Evolutionary conservation across 1,140 invertebrate genomes (phyloP).

Genomic region (Ladona fulva): DNA sequence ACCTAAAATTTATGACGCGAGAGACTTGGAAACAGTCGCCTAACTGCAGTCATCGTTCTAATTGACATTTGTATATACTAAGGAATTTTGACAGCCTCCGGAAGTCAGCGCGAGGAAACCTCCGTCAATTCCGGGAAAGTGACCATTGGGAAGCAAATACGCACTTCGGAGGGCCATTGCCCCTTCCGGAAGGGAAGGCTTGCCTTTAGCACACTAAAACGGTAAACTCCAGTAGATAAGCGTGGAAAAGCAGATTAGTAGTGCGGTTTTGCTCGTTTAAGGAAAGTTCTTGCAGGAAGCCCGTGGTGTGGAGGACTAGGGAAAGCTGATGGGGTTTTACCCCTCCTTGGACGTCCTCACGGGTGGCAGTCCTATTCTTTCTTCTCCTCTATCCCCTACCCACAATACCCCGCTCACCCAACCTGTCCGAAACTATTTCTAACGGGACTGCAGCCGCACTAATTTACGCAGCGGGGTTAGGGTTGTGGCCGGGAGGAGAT

Average conservation of each 20-base stretch:
- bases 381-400: not conserved
- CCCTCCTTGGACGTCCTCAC: not conserved
- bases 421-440: constrained; percentile 9
- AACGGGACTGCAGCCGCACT: not conserved
- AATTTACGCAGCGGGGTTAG: not conserved
- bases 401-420: not conserved
- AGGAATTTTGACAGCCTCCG: too few relatives aligned
- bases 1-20: too few relatives aligned
- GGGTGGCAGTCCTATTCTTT: not conserved
- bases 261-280: not conserved
- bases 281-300: not conserved
- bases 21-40: too few relatives aligned
- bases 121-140: not conserved
- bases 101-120: too few relatives aligned
- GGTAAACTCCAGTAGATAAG: not conserved
- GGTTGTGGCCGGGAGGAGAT: not conserved
- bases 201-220: not conserved
- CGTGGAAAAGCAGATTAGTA: not conserved
- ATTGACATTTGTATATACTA: too few relatives aligned
- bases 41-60: too few relatives aligned
- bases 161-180: not conserved
- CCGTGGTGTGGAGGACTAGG: not conserved
- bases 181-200: not conserved
- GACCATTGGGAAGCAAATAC: not conserved
- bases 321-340: not conserved